Conservation (phyloP, 2,113 vertebrate genomes). For the Nerophis ophidion region DNA sequence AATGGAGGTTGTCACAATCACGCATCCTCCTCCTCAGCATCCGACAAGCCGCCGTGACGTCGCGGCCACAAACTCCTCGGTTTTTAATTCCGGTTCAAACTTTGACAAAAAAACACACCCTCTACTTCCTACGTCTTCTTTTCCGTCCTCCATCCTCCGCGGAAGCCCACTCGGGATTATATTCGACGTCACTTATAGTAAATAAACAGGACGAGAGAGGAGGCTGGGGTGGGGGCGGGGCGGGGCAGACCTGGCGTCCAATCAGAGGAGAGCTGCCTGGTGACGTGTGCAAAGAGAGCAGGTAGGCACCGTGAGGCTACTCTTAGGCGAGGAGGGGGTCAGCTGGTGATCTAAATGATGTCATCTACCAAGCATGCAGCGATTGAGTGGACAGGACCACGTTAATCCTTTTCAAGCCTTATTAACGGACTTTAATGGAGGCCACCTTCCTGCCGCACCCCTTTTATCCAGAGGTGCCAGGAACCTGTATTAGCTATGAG, state of each 20-base stretch:
- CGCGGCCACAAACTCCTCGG: conserved; percentile 2
- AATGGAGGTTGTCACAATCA: neutral
- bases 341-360: conserved; percentile 68
- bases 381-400: conserved; percentile 58
- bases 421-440: conserved; percentile 59
- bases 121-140: conserved; percentile 20
- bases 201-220: conserved; percentile 53
- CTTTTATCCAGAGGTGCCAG: no score
- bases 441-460: conserved; percentile 50
- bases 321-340: conserved; percentile 21
- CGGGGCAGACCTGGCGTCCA: conserved; percentile 19
- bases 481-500: no score
- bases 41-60: conserved; percentile 15
- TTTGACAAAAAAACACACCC: conserved; percentile 9
- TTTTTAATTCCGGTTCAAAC: neutral
- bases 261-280: conserved; percentile 40
- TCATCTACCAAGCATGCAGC: conserved; percentile 61
- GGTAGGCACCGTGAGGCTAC: conserved; percentile 37
- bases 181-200: conserved; percentile 45
- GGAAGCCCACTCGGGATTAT: conserved; percentile 49
- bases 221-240: conserved; percentile 1
- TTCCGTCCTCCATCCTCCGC: conserved; percentile 35
- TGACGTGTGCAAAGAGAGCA: conserved; percentile 37
- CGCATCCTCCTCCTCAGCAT: conserved; percentile 25
- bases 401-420: conserved; percentile 58